These are phyloP conservation scores for Nothocercus julius DNA, from an alignment of 2,113 vertebrate species.

Conservation along the genomic window DNA sequence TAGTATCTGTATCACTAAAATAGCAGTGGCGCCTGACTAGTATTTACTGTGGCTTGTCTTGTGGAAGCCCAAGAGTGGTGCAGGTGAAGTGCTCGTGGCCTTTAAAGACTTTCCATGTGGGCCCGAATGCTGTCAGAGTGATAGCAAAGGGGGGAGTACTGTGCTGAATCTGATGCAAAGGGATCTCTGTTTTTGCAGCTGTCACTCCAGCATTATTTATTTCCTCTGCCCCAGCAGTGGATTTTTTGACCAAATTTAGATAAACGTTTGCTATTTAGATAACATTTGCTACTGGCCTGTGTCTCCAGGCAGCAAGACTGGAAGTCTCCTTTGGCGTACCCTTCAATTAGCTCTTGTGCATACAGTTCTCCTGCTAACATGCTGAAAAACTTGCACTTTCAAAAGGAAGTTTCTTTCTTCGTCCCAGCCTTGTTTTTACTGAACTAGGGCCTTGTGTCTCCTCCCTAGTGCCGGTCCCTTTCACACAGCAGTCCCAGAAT, in stretches of 20 bases:
- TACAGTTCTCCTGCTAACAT: not conserved
- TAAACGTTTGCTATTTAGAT: conserved; percentile 22
- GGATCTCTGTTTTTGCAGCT: conserved; percentile 12
- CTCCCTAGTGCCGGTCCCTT: not conserved
- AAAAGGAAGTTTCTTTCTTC: not conserved
- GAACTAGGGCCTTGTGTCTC: accelerated
- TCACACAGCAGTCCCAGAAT: not conserved
- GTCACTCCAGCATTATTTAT: not conserved
- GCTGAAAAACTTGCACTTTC: accelerated
- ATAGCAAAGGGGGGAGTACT: not conserved
- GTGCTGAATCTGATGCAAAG: not conserved
- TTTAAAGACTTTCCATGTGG: not conserved
- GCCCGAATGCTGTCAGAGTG: not conserved
- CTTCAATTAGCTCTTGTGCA: not conserved
- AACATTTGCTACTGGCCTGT: not conserved
- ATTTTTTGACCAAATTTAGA: conserved; percentile 45
- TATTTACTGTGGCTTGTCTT: not conserved
- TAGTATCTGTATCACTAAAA: not conserved
- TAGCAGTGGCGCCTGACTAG: not conserved
- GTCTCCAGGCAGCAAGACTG: not conserved
- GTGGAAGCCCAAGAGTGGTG: not conserved
- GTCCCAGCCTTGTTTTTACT: accelerated
- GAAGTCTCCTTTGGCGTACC: conserved; percentile 21
- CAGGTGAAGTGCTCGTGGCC: not conserved
- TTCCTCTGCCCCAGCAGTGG: not conserved